Evolutionary conservation across 2,113 vertebrate species (phyloP).

Genomic region (Corythoichthys intestinalis): DNA sequence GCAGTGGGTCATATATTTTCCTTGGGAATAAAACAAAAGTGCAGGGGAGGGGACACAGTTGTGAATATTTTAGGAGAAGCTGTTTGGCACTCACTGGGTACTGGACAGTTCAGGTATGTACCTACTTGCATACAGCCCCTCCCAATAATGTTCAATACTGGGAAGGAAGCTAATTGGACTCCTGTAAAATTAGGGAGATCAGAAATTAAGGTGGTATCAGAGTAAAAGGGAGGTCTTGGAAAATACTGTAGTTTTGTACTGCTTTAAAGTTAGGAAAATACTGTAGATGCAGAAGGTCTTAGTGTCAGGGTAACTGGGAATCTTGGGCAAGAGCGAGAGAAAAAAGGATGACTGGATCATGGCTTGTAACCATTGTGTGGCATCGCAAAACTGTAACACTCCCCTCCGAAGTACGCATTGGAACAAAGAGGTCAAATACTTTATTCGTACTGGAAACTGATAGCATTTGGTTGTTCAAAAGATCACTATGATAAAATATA

Average conservation of each 20-base stretch:
- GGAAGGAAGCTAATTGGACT: conserved; percentile 73
- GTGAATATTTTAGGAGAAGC: conserved; percentile 32
- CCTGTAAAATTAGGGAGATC: conserved; percentile 68
- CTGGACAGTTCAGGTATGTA: conserved; percentile 63
- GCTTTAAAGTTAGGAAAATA: neutral
- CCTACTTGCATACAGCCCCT: conserved; percentile 68
- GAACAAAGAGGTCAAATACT: neutral
- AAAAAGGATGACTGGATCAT: conserved; percentile 22
- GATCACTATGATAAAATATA: neutral
- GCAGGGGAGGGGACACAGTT: conserved; percentile 32
- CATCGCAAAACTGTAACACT: too few relatives aligned
- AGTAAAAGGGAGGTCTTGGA: conserved; percentile 30
- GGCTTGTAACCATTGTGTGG: neutral
- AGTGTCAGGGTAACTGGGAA: neutral
- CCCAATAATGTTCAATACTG: conserved; percentile 70
- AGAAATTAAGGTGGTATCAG: conserved; percentile 46
- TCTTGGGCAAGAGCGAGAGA: conserved; percentile 4
- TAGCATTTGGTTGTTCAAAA: neutral
- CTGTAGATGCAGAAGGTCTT: neutral
- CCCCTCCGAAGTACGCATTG: neutral
- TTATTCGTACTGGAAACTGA: neutral
- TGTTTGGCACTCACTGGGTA: conserved; percentile 70
- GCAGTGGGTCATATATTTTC: conserved; percentile 42
- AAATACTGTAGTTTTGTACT: neutral
- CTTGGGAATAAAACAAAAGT: conserved; percentile 29